Conservation (phyloP, 2,888 invertebrate species). For the Caenorhabditis plicata region DNA sequence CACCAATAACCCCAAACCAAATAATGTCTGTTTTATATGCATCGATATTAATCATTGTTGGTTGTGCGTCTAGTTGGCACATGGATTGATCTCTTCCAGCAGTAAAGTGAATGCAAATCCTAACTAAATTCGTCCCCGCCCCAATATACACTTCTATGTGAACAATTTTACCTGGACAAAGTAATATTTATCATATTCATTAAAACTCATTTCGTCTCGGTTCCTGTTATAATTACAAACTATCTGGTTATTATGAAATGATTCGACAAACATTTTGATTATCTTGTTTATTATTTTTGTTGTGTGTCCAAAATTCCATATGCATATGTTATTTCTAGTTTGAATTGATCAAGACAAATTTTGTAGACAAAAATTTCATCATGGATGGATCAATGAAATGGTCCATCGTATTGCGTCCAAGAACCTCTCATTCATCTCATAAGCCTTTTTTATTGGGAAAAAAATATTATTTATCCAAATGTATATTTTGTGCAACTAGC, state of each 20-base stretch:
- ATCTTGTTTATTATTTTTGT: background rate
- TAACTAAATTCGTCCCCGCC: background rate
- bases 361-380: no score
- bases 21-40: conserved; percentile 17
- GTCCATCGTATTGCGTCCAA: no score
- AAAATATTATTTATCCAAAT: no score
- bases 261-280: conserved; percentile 20
- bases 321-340: no score
- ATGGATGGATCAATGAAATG: no score
- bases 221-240: conserved; percentile 5
- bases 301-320: conserved; percentile 1
- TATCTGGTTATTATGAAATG: conserved; percentile 23
- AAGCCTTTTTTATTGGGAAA: no score
- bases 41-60: conserved; percentile 26
- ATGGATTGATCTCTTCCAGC: conserved; percentile 30
- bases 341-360: no score
- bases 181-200: no score
- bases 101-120: background rate
- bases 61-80: conserved; percentile 34
- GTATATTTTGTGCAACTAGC: conserved; percentile 11
- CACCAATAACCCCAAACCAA: conserved; percentile 13
- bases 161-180: no score
- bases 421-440: no score
- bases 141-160: no score
- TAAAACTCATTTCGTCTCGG: conserved; percentile 12